phyloP scores from a whole-genome alignment of 2,888 invertebrate genomes.

The Falcaria lacertinaria region DNA sequence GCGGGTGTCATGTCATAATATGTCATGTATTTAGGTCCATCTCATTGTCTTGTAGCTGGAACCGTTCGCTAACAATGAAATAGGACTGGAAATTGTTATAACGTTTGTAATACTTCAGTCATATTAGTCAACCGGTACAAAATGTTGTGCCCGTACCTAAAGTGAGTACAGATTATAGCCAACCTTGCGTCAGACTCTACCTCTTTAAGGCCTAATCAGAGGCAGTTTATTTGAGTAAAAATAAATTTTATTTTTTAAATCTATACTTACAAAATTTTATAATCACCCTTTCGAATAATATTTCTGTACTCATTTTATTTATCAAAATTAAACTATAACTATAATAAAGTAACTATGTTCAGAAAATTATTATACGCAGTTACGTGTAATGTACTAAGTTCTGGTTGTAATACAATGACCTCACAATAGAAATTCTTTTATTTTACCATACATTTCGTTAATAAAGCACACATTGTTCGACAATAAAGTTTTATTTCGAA shows the following conservation, averaged over 20 bases:
- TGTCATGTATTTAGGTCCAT: conserved; percentile 6
- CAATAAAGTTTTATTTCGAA: conserved; percentile 19
- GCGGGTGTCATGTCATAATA: background rate
- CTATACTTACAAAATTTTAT: conserved; percentile 29
- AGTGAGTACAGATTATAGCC: conserved; percentile 37
- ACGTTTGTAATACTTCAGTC: conserved; percentile 23
- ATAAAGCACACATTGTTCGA: conserved; percentile 79
- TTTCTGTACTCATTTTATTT: conserved; percentile 53
- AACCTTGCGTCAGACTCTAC: conserved; percentile 31
- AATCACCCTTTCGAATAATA: conserved; percentile 20
- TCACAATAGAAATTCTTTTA: conserved; percentile 68
- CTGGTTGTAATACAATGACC: conserved; percentile 63
- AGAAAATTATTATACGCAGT: conserved; percentile 19
- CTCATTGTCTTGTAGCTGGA: conserved; percentile 26
- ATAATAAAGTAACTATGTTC: conserved; percentile 20
- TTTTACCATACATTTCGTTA: conserved; percentile 70
- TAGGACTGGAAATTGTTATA: conserved; percentile 26
- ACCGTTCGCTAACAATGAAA: conserved; percentile 18
- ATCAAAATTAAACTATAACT: conserved; percentile 19
- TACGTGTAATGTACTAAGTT: conserved; percentile 44
- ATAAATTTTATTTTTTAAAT: conserved; percentile 39
- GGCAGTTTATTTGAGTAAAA: conserved; percentile 30
- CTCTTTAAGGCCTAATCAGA: conserved; percentile 45
- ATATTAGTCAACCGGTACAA: conserved; percentile 23
- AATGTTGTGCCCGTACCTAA: conserved; percentile 23